A percentile compares a stretch with the other conserved stretches of the same genome.
These are phyloP conservation scores for Coregonus sp. DNA, from an alignment of 2,797 vertebrate species.

Conservation along the genomic window DNA sequence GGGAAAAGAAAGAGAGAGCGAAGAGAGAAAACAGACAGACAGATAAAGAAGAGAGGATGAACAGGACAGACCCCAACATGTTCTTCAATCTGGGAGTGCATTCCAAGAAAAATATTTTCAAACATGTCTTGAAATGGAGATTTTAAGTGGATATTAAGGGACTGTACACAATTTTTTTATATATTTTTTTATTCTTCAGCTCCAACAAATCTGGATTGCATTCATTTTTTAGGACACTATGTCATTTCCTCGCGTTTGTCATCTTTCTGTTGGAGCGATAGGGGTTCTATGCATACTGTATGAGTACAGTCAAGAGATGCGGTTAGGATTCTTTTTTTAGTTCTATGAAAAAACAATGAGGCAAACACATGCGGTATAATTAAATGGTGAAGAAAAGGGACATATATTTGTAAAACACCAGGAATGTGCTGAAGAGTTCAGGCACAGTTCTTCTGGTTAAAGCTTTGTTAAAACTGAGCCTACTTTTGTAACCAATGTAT, in stretches of 20 bases:
- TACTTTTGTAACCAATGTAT: conserved; percentile 4
- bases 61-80: conserved; percentile 54
- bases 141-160: conserved; percentile 71
- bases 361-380: conserved; percentile 50
- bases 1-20: no score
- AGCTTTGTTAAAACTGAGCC: conserved; percentile 36
- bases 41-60: no score
- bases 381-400: conserved; percentile 45
- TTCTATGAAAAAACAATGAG: conserved; percentile 48
- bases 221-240: conserved; percentile 59
- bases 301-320: conserved; percentile 27
- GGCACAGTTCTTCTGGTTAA: background rate
- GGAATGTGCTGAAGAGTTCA: conserved; percentile 53
- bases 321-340: conserved; percentile 12
- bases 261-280: conserved; percentile 49
- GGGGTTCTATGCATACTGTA: conserved; percentile 23
- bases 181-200: conserved; percentile 30
- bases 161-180: conserved; percentile 44
- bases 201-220: conserved; percentile 67
- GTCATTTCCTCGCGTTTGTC: conserved; percentile 61
- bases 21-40: background rate
- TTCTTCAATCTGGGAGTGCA: conserved; percentile 69
- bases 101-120: conserved; percentile 76
- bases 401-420: conserved; percentile 59
- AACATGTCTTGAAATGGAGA: conserved; percentile 74